Base-by-base conservation (phyloP, 2,113 vertebrate genomes). In the Pedetes capensis region DNA sequence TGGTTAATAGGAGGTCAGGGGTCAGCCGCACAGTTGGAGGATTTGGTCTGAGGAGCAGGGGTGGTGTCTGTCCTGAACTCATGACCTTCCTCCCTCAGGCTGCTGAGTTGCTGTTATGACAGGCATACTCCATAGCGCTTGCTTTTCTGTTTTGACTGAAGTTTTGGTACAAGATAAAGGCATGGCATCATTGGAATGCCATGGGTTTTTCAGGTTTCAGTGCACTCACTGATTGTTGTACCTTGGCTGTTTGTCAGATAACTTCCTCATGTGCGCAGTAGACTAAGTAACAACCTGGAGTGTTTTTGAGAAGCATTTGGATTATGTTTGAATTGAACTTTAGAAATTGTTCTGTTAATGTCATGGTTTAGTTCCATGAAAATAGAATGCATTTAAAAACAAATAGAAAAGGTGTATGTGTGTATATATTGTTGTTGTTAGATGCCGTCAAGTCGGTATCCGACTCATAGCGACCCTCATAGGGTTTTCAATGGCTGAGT, bases 231-330 rank as follows among this genome's bases (percentile, higher is more conserved):
- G 80, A 0, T 44, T 59, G n/a, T 72, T 72, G 25, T 59, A 27
- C 34, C 6, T 27, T 75, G 68, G 37, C 66, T 47, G 0, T 69
- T 66, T 55, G 57, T 91, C 61, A 68, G n/a, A 53, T 89, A 78
- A 53, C 27, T 79, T 51, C 72, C 55, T 94, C 22, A 3, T 53
- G 17, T 14, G 34, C 80, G 27, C 64, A 82, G 17, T 37, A 83
- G 49, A n/a, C 39, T 39, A 80, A 72, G 22, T 76, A 68, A 32
- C 42, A 79, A 42, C 47, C 2, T 87, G 57, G 87, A 82, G 51
- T 93, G 29, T 55, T 91, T 93, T 64, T 75, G 64, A 91, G 59
- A 53, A 96, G 51, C 34, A 68, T 63, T 84, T 59, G 76, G 76
- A 44, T 93, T 95, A 51, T 44, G 6, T 87, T 83, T 85, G 87